Evolutionary conservation across 2,113 vertebrate genomes (phyloP).

Genomic region (Onychorhynchus coronatus): DNA sequence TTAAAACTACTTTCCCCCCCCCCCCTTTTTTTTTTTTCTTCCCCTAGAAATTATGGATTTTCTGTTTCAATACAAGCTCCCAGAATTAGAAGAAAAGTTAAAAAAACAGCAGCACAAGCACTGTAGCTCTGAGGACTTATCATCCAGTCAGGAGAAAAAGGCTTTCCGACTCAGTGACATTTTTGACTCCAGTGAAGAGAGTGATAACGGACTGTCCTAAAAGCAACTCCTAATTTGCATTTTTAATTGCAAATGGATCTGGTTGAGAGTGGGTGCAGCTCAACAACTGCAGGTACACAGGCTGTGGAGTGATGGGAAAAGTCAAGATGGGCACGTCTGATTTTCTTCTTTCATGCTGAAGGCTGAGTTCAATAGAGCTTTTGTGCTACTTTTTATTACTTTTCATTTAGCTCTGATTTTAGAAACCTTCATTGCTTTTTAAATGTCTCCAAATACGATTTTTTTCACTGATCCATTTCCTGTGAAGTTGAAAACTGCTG

Average conservation of each 20-base stretch:
- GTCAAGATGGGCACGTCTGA: background rate
- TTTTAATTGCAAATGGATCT: background rate
- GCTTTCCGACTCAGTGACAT: constrained; percentile 65
- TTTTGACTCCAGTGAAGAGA: constrained; percentile 50
- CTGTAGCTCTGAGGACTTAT: accelerated
- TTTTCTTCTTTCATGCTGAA: background rate
- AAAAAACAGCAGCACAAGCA: background rate
- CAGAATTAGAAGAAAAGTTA: constrained; percentile 60
- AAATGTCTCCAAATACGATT: background rate
- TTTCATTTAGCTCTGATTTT: background rate
- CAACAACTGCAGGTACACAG: background rate
- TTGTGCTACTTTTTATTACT: background rate
- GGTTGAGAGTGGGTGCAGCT: background rate
- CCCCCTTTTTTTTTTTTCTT: background rate
- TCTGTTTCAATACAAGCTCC: constrained; percentile 64
- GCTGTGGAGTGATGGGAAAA: background rate
- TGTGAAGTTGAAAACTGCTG: background rate
- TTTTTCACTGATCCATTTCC: background rate
- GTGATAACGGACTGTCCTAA: background rate
- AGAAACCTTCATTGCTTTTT: background rate
- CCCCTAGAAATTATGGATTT: constrained; percentile 70
- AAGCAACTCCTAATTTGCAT: background rate
- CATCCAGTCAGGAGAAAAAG: background rate
- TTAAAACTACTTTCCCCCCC: background rate
- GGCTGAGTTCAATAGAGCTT: background rate